phyloP scores from a whole-genome alignment of 2,797 vertebrate species.

The Botia kubotai region DNA sequence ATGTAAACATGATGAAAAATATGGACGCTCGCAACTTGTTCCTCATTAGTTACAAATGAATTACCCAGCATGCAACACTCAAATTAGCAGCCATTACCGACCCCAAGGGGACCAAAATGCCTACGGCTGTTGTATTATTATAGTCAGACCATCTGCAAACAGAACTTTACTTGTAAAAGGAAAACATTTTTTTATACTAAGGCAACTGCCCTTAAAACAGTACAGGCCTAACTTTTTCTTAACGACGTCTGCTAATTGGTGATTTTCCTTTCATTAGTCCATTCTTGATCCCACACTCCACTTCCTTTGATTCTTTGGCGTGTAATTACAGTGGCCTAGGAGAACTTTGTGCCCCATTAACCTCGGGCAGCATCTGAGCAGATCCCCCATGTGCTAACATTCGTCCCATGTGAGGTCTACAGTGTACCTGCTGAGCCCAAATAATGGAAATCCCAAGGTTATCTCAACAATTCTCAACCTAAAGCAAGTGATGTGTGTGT shows the following conservation, averaged over 20 bases:
- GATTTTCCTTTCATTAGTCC: not conserved
- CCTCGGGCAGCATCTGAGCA: not conserved
- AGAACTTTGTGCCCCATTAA: conserved; percentile 16
- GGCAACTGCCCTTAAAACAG: not conserved
- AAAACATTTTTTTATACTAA: conserved; percentile 9
- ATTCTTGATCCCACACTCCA: not conserved
- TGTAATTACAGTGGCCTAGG: not conserved
- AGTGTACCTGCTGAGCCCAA: not conserved
- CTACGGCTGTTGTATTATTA: conserved; percentile 41
- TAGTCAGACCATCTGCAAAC: conserved; percentile 33
- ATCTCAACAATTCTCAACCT: conserved; percentile 1
- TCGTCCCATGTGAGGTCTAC: not conserved
- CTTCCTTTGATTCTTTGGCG: conserved; percentile 3
- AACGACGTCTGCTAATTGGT: not conserved
- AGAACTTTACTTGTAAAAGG: conserved; percentile 36
- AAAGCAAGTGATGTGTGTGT: not conserved
- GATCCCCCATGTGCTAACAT: not conserved
- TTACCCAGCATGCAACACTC: conserved; percentile 41
- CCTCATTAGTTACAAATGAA: conserved; percentile 44
- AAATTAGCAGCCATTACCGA: conserved; percentile 43
- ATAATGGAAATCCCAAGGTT: not conserved
- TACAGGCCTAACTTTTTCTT: not conserved
- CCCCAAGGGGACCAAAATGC: conserved; percentile 27
- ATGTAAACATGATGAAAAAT: conserved; percentile 34
- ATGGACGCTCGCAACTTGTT: conserved; percentile 16